These are phyloP conservation scores for Steromphala cineraria DNA, from an alignment of 2,888 invertebrate species.

Conservation along the genomic window DNA sequence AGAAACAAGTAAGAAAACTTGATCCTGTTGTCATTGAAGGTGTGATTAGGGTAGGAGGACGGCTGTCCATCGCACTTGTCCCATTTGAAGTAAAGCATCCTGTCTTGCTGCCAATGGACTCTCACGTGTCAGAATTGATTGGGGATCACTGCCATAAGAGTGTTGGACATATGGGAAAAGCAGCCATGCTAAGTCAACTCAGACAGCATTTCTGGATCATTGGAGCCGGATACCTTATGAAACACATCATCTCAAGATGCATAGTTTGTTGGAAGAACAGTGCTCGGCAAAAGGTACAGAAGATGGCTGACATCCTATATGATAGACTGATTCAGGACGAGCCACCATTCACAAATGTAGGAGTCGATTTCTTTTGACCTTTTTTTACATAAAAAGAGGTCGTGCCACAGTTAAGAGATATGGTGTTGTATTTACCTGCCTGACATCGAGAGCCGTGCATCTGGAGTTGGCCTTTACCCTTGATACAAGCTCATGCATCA, in stretches of 20 bases:
- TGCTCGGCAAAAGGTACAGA: not conserved
- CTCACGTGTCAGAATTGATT: constrained; percentile 4
- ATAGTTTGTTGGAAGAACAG: not conserved
- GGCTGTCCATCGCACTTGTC: not conserved
- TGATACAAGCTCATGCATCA: constrained; percentile 26
- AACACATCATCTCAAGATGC: not conserved
- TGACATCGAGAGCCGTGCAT: constrained; percentile 29
- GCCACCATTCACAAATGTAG: constrained; percentile 25
- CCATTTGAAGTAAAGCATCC: constrained; percentile 7
- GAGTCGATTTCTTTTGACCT: constrained; percentile 31
- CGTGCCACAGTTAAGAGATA: constrained; percentile 28
- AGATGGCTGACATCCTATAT: not conserved
- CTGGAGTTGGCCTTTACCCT: constrained; percentile 31
- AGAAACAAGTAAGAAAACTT: not conserved
- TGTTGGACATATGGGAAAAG: not conserved
- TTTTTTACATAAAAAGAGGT: constrained; percentile 32
- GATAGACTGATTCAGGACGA: not conserved
- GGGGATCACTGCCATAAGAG: not conserved
- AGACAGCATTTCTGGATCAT: constrained; percentile 24
- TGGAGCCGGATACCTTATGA: not conserved
- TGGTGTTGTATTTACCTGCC: constrained; percentile 39
- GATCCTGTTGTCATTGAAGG: not conserved
- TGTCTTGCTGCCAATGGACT: constrained; percentile 3
- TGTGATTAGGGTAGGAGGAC: not conserved
- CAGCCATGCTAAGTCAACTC: not conserved